Percentiles rank a stretch among this genome's conserved stretches.
phyloP scores from a whole-genome alignment of 37 sponge, comb jelly and placozoan genomes.

The Dysidea cf. avara region DNA sequence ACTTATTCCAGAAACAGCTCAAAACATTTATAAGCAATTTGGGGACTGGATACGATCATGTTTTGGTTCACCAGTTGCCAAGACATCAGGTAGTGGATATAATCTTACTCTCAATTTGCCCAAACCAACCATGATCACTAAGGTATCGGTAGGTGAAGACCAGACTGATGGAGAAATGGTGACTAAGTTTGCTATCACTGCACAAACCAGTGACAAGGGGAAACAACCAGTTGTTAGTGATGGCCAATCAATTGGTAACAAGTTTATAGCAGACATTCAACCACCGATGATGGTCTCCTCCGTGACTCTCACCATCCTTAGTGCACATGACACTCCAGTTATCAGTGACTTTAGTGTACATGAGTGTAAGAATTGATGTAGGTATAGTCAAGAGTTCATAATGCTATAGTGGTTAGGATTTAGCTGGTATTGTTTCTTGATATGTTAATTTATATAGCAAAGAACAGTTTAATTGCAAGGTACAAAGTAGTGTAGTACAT shows the following conservation, averaged over 20 bases:
- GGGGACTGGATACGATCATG: slow-evolving; percentile 24
- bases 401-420: no score
- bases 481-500: no score
- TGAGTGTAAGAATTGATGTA: no score
- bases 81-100: slow-evolving; percentile 10
- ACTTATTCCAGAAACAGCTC: slow-evolving; percentile 7
- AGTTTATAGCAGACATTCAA: background rate
- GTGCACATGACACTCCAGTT: background rate
- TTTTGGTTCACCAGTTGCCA: slow-evolving; percentile 11
- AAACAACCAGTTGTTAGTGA: background rate
- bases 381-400: no score
- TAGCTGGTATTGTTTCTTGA: no score
- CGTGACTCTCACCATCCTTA: background rate
- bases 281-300: background rate
- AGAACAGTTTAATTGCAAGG: no score
- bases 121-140: background rate
- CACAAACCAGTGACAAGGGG: background rate
- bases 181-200: slow-evolving; percentile 15
- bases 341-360: background rate
- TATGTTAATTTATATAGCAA: no score
- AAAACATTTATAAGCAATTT: slow-evolving; percentile 15
- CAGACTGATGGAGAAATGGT: slow-evolving; percentile 32
- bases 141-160: slow-evolving; percentile 29
- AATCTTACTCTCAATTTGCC: background rate
- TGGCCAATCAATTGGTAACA: slow-evolving; percentile 37